Base-by-base conservation (phyloP, 2,888 invertebrate species). In the Rhogogaster chlorosoma region DNA sequence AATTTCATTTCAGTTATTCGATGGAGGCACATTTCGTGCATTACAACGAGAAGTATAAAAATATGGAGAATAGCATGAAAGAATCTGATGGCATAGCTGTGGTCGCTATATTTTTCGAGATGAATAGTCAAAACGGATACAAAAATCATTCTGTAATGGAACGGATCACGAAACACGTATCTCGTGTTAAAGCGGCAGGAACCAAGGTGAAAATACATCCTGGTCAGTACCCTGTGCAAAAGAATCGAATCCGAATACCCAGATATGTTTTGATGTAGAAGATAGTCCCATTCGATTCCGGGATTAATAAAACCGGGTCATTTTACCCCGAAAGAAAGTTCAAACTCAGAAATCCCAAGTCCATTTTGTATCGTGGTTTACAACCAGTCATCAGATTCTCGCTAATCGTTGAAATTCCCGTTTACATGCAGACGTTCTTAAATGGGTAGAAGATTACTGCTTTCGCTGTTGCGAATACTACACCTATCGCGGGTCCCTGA, bases 21-120 rank as follows among this genome's bases (percentile, higher is more conserved):
- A 90, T 92, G 91, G 92, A 92, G 86, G 87, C 89, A 7, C 92
- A 92, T 22, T 86, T 85, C 9, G 86, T 92, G 0, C 92, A 92
- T 86, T 91, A 90, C 90, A 92, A 92, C 42, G 80, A 89, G 78
- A 92, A 91, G 75, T 92, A 92, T 84, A 15, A 42, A 0, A 87
- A 86, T 0, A 87, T 89, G n/a, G 88, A 90, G 12, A 90, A 91
- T 49, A 90, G 89, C 82, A 80, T 87, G 6, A 89, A 89, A n/a
- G 88, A 91, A 42, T 88, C 86, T 75, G 92, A 92, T 75, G 92
- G 92, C 29, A 10, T 91, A n/a, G 90, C 90, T 84, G 49, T 90
- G 0, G 83, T 92, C 71, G 86, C 89, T 0, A 90, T 89, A 84
- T 88, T 92, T 45, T 92, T 92, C 73, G 67, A 91, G 86, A 91